These are phyloP conservation scores for Paracanthobrama guichenoti DNA, from an alignment of 2,113 vertebrate genomes.

Conservation along the genomic window DNA sequence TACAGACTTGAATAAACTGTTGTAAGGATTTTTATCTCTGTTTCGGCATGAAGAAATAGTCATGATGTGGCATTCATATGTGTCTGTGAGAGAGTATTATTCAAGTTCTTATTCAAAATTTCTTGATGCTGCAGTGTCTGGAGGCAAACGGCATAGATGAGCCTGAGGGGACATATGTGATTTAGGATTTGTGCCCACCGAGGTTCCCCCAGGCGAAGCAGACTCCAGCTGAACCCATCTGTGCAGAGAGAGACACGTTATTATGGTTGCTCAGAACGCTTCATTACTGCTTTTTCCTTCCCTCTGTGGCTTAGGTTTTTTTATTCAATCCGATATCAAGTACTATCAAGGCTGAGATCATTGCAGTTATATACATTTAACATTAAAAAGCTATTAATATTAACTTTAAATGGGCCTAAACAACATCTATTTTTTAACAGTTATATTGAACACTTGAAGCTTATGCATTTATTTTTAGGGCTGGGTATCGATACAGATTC, in stretches of 20 bases:
- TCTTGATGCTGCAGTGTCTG: constrained; percentile 7
- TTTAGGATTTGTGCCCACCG: constrained; percentile 29
- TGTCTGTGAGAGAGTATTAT: neutral
- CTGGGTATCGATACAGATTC: neutral
- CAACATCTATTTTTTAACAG: no score
- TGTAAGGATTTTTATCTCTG: constrained; percentile 1
- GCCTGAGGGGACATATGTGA: constrained; percentile 46
- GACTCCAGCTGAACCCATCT: constrained; percentile 33
- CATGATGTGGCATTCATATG: neutral
- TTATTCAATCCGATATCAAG: neutral
- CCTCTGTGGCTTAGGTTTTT: neutral
- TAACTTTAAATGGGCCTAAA: neutral
- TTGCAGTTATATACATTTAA: neutral
- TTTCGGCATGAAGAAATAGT: neutral
- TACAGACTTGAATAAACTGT: neutral
- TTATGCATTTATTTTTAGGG: neutral
- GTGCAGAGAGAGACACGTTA: neutral
- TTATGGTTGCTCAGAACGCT: neutral
- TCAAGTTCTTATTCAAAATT: constrained; percentile 2
- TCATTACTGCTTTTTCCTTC: constrained; percentile 13
- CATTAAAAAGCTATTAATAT: neutral
- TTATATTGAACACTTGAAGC: neutral
- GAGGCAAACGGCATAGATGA: constrained; percentile 14
- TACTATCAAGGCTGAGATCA: neutral
- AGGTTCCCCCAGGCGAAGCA: constrained; percentile 27